Percentiles rank a stretch among this genome's conserved stretches.
Evolutionary conservation across 2,113 vertebrate species (phyloP).

Genomic region (Illadopsis cleaveri): DNA sequence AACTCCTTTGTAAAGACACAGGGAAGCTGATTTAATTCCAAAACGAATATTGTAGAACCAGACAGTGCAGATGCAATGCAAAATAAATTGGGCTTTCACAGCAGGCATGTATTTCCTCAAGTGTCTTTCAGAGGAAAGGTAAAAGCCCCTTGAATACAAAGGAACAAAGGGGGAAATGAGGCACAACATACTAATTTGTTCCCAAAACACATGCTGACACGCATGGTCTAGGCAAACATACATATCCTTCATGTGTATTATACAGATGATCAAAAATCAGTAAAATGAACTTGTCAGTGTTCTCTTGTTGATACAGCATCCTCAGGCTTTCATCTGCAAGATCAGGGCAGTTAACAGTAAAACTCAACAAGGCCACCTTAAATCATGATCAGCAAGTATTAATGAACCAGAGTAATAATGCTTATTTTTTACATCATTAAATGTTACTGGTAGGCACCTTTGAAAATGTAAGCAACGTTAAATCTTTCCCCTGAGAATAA

Average conservation of each 20-base stretch:
- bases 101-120: conserved; percentile 38
- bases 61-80: neutral
- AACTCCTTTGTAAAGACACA: neutral
- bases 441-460: neutral
- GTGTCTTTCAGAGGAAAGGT: conserved; percentile 22
- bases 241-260: neutral
- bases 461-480: neutral
- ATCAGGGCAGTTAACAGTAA: neutral
- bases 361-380: neutral
- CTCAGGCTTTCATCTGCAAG: neutral
- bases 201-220: neutral
- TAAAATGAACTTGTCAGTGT: neutral
- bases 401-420: neutral
- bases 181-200: neutral
- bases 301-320: neutral
- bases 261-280: neutral
- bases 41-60: neutral
- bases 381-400: neutral
- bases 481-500: neutral
- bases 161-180: conserved; percentile 1
- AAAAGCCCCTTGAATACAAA: conserved; percentile 36
- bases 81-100: conserved; percentile 50
- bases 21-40: conserved; percentile 31
- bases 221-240: neutral
- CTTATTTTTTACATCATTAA: conserved; percentile 10